phyloP scores from a whole-genome alignment of 2,888 invertebrate species.

The Aporophyla nigra region DNA sequence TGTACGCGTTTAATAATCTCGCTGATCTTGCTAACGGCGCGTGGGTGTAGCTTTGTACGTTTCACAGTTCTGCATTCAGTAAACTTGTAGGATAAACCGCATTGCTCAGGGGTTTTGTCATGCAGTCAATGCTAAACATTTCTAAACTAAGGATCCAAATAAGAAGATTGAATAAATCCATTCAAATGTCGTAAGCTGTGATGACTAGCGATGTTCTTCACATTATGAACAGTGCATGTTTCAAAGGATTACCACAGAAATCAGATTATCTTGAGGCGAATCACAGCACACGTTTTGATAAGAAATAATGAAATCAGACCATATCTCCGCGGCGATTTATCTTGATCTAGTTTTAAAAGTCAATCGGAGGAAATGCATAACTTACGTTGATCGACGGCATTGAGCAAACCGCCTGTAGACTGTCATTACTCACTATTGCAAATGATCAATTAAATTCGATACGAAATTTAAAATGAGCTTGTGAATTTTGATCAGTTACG shows the following conservation, averaged over 20 bases:
- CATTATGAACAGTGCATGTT: background rate
- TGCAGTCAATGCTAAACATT: background rate
- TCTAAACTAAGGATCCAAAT: background rate
- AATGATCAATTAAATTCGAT: slow-evolving; percentile 14
- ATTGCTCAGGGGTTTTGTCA: slow-evolving; percentile 33
- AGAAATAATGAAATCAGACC: slow-evolving; percentile 44
- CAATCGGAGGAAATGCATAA: slow-evolving; percentile 58
- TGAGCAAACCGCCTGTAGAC: slow-evolving; percentile 32
- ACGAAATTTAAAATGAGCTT: slow-evolving; percentile 1
- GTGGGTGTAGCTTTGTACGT: slow-evolving; percentile 49
- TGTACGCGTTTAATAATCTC: slow-evolving; percentile 49
- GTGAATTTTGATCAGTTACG: background rate
- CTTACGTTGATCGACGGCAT: slow-evolving; percentile 47
- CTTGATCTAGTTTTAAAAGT: slow-evolving; percentile 61
- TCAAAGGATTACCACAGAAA: slow-evolving; percentile 11
- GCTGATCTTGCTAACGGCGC: slow-evolving; percentile 38
- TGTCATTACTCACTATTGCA: slow-evolving; percentile 46
- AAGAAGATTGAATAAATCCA: background rate
- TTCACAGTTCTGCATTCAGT: slow-evolving; percentile 14
- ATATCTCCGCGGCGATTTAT: slow-evolving; percentile 42
- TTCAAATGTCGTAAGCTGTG: slow-evolving; percentile 16
- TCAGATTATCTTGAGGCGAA: slow-evolving; percentile 26
- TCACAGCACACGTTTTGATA: slow-evolving; percentile 22
- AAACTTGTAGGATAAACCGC: slow-evolving; percentile 28
- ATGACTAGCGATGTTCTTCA: background rate